Evolutionary conservation across 2,888 invertebrate species (phyloP).

Genomic region (Agrochola lota): DNA sequence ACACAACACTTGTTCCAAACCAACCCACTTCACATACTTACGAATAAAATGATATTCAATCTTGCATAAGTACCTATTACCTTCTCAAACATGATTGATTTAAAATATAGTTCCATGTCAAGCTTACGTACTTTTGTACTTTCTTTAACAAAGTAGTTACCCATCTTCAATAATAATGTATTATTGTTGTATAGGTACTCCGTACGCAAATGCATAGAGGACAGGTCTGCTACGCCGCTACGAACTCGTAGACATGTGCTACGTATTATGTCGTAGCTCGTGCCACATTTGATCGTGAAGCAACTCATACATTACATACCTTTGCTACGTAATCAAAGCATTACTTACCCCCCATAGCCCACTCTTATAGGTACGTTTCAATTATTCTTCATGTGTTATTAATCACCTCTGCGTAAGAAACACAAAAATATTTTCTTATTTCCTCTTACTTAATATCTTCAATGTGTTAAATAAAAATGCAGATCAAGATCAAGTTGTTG

Average conservation of each 20-base stretch:
- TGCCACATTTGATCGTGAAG: not conserved
- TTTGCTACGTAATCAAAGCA: not conserved
- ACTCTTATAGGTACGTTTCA: not conserved
- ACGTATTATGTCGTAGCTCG: not conserved
- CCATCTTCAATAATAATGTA: not conserved
- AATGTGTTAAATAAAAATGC: not conserved
- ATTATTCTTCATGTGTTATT: not conserved
- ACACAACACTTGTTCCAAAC: not conserved
- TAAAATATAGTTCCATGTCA: not conserved
- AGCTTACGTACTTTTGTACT: not conserved
- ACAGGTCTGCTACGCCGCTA: slow-evolving; percentile 18
- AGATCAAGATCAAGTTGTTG: no score
- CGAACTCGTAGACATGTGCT: slow-evolving; percentile 5
- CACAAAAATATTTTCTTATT: not conserved
- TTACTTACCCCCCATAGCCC: not conserved
- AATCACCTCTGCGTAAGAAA: not conserved
- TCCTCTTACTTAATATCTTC: not conserved
- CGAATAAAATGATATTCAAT: not conserved
- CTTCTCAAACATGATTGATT: not conserved
- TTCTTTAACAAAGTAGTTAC: not conserved
- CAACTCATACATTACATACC: not conserved
- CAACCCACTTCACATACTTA: no score
- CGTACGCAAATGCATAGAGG: not conserved
- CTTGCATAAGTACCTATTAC: not conserved
- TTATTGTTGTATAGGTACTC: not conserved